Percentiles rank a stretch among this genome's conserved stretches.
Conservation (phyloP, 1,140 invertebrate genomes). For the Halictus rubicundus region DNA sequence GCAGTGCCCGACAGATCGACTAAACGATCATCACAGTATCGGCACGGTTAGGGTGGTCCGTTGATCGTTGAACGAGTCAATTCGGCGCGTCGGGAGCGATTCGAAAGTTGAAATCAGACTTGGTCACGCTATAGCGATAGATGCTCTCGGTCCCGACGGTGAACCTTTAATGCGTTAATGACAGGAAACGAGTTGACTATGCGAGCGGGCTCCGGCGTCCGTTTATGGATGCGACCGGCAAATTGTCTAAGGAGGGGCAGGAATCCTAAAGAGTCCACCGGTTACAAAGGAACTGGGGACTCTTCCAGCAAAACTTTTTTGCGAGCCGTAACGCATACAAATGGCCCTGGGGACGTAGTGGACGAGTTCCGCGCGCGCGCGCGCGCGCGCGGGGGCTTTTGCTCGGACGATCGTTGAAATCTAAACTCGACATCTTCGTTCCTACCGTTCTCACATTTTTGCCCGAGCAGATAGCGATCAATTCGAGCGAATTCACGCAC, state of each 20-base stretch:
- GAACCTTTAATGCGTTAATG: constrained; percentile 61
- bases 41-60: neutral
- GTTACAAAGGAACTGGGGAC: constrained; percentile 55
- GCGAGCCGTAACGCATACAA: constrained; percentile 46
- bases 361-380: neutral
- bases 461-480: neutral
- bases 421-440: neutral
- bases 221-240: constrained; percentile 63
- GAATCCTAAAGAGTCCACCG: constrained; percentile 62
- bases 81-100: neutral
- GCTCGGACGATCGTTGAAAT: neutral
- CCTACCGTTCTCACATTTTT: constrained; percentile 2
- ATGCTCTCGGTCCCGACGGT: constrained; percentile 28
- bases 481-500: neutral
- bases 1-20: too few relatives aligned
- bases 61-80: neutral
- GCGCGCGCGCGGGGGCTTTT: neutral
- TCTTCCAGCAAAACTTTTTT: constrained; percentile 51
- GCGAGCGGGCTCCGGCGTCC: constrained; percentile 53
- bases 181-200: constrained; percentile 64
- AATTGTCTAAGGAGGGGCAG: constrained; percentile 64
- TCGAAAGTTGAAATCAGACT: constrained; percentile 18
- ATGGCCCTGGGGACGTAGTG: neutral
- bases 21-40: neutral
- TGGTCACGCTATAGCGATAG: constrained; percentile 44